Percentiles rank a stretch among this genome's conserved stretches.
These are phyloP conservation scores for Sardinella longiceps DNA, from an alignment of 2,797 vertebrate genomes.

Conservation along the genomic window DNA sequence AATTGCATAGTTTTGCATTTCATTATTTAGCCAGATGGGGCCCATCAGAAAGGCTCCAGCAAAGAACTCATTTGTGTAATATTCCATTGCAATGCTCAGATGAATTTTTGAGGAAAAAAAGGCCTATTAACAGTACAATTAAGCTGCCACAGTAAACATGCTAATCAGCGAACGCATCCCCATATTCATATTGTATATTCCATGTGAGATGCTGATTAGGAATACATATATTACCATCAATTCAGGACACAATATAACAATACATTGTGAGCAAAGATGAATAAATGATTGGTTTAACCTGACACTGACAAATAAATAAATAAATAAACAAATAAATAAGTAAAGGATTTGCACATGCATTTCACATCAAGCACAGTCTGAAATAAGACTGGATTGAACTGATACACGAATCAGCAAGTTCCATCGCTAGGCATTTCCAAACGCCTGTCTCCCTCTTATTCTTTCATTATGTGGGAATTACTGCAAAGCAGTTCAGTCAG, in stretches of 20 bases:
- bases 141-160: constrained; percentile 67
- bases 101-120: constrained; percentile 65
- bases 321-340: neutral
- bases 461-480: constrained; percentile 23
- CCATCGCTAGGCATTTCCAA: constrained; percentile 48
- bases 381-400: constrained; percentile 9
- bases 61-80: constrained; percentile 67
- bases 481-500: constrained; percentile 3
- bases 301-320: neutral
- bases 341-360: neutral
- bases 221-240: neutral
- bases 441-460: neutral
- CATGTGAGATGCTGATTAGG: neutral
- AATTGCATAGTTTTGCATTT: constrained; percentile 40
- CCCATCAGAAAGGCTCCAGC: constrained; percentile 31
- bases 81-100: constrained; percentile 74
- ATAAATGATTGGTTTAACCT: neutral
- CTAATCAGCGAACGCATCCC: constrained; percentile 59
- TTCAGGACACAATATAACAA: neutral
- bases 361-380: neutral
- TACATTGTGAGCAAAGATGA: neutral
- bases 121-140: constrained; percentile 75
- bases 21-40: constrained; percentile 45
- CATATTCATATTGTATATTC: neutral
- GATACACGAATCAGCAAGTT: neutral